Evolutionary conservation across 2,113 vertebrate species (phyloP), one percentile per base, ranked within the genome.

Genomic region (Mobula birostris): DNA sequence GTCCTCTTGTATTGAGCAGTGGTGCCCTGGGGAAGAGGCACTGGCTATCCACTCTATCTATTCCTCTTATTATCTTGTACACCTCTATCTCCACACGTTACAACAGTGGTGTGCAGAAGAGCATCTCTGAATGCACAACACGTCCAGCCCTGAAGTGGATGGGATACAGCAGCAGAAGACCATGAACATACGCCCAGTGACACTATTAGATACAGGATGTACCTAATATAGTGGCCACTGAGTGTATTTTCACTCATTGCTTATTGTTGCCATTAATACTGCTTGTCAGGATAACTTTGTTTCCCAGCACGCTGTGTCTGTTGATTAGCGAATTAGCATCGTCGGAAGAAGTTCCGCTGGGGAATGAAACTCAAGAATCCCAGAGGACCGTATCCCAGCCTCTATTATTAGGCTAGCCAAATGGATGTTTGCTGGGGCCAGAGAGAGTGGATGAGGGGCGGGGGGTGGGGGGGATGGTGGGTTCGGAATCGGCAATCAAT

Each of bases 361-460:
- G 85, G 5, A 88, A 88, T 88, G 61, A 63, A 88, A 88, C n/a
- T 7, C 58, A 66, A 88, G 85, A 88, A 88, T 88, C 85, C 85
- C 58, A n/a, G 14, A 88, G 85, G 14, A 66, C n/a, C 9, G 32
- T 58, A 66, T 88, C 29, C 12, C 56, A 11, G 48, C 27, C 14
- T 0, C 27, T 66, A 29, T 12, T 5, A 29, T 88, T 61, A 48
- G 7, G 8, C 85, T 58, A 7, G 5, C n/a, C 85, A 19, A 32
- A 5, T 63, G 85, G 58, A 32, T 19, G 21, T 15, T 24, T 74
- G 72, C 21, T 27, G 72, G 72, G 15, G 72, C 72, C 5, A 19
- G 19, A 24, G 5, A 24, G 72, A 74, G 72, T 6, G 72, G 21
- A 66, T 66, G 63, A 9, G 74, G 27, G 27, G 74, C 21, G 7